Evolutionary conservation across 1,140 invertebrate genomes (phyloP), one percentile per base, ranked within the genome.

Genomic region (Zaprionus taronus): DNA sequence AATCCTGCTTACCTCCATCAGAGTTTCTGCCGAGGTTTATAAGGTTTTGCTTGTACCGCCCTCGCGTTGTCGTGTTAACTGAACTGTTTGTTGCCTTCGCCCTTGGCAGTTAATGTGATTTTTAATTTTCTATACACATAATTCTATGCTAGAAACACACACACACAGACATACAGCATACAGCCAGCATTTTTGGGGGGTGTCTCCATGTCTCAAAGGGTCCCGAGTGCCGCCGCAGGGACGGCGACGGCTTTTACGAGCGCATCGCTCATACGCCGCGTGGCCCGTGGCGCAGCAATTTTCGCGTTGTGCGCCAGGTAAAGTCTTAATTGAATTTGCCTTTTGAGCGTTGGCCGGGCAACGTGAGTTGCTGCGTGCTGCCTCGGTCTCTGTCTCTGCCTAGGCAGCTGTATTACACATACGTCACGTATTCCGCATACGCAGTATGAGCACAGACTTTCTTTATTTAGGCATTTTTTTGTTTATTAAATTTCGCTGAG

Each of bases 261-360:
- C 77, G 72, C 72, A 80, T 86, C 72, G 78, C 77, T 80, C 83
- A 86, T 86, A 82, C 83, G 83, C 76, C 56, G 56, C 49, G 77
- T 70, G 80, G 78, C 49, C 49, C 66, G 63, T 62, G 56, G 71
- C 68, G 67, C 22, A 20, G 64, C 51, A 66, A 71, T 80, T 72
- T 66, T 72, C 49, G 44, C 72, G 56, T 47, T 47, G 41, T 79
- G 77, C 55, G 81, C 64, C 75, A 86, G 82, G 82, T 76, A 85
- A 75, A 66, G 76, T 73, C 83, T 86, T 85, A 86, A 85, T 85
- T 85, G 72, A 86, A 85, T 85, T 86, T 72, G 53, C 49, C 64
- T 79, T 66, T 72, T 63, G 62, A 66, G 67, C 75, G 82, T 84
- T 84, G 78, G 78, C 82, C 44, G 9, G 78, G 82, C 49, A 83